phyloP scores from a whole-genome alignment of 1,140 invertebrate genomes.

The Temnothorax curvispinosus region DNA sequence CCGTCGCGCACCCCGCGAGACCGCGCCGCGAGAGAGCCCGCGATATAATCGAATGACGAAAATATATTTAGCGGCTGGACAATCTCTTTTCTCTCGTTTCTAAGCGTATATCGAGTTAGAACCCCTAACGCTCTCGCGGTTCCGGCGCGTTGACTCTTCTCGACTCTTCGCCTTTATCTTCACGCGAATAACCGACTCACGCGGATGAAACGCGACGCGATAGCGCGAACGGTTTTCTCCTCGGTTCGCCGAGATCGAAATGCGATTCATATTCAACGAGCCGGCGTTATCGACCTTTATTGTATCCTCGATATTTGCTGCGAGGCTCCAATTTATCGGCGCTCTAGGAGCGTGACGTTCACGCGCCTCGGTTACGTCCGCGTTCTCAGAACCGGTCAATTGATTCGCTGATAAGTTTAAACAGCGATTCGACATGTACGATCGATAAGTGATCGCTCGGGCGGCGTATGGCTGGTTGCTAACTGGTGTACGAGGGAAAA shows the following conservation, averaged over 20 bases:
- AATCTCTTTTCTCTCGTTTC: neutral
- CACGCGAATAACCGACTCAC: neutral
- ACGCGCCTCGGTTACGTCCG: conserved; percentile 17
- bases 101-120: neutral
- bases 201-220: neutral
- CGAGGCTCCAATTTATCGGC: conserved; percentile 33
- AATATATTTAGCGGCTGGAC: neutral
- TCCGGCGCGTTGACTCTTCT: neutral
- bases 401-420: conserved; percentile 56
- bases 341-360: conserved; percentile 33
- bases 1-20: neutral
- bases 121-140: neutral
- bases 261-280: conserved; percentile 37
- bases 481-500: conserved; percentile 32
- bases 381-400: conserved; percentile 39
- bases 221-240: neutral
- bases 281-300: conserved; percentile 46
- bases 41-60: neutral
- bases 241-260: conserved; percentile 24
- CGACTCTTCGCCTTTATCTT: neutral
- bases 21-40: too few species aligned
- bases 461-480: neutral
- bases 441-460: conserved; percentile 46
- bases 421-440: conserved; percentile 51
- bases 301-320: conserved; percentile 49